Conservation (phyloP, 2,113 vertebrate species). For the Monopterus albus region DNA sequence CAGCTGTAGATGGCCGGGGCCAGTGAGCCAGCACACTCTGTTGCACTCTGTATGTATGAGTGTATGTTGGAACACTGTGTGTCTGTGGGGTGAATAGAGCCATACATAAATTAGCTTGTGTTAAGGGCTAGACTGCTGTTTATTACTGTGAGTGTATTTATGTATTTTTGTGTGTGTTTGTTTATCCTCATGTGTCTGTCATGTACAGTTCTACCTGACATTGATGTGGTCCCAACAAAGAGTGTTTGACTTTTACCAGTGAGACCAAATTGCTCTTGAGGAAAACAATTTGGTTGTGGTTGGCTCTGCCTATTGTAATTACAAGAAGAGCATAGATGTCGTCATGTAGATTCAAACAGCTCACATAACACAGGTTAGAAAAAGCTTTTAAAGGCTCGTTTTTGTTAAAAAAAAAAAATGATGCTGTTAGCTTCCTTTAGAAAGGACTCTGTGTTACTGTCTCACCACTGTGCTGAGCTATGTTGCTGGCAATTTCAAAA, state of each 20-base stretch:
- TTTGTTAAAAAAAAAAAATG: conserved; percentile 4
- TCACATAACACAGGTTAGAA: conserved; percentile 45
- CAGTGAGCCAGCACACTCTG: conserved; percentile 53
- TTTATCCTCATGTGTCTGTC: conserved; percentile 45
- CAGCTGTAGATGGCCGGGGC: conserved; percentile 65
- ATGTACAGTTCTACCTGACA: conserved; percentile 45
- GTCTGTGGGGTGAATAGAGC: conserved; percentile 63
- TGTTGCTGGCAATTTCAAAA: conserved; percentile 34
- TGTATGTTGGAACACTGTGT: too few species aligned
- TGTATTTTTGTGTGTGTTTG: conserved; percentile 20
- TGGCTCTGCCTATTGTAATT: conserved; percentile 55
- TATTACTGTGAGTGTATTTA: conserved; percentile 43
- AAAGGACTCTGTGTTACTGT: conserved; percentile 40
- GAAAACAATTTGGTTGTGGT: conserved; percentile 60
- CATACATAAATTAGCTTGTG: conserved; percentile 75
- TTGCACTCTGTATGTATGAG: conserved; percentile 18
- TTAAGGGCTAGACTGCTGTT: conserved; percentile 56
- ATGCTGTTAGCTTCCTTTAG: conserved; percentile 39
- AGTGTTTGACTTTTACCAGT: conserved; percentile 51
- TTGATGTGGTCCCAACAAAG: conserved; percentile 63
- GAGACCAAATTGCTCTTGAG: conserved; percentile 56
- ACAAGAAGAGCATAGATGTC: conserved; percentile 46
- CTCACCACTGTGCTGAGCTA: conserved; percentile 35
- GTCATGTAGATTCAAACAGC: conserved; percentile 36
- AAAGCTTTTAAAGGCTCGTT: conserved; percentile 48